Evolutionary conservation across 2,113 vertebrate species (phyloP), one percentile per base, ranked within the genome.

Genomic region (Chloropsis cyanopogon): DNA sequence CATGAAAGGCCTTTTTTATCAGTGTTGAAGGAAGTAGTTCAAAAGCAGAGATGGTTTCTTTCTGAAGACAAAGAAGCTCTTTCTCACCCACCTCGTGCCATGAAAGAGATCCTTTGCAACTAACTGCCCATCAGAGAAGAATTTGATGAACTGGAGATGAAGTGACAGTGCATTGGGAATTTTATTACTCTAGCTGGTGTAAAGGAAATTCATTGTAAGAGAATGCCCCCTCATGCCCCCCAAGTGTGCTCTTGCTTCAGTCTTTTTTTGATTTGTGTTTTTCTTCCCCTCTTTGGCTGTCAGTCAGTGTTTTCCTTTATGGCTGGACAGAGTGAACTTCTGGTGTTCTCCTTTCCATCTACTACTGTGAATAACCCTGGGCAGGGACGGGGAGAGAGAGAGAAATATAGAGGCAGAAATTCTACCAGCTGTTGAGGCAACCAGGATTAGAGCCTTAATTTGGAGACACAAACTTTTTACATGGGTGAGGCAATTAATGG

Each of bases 1-100:
- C 92, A 97, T 97, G 87, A 97, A 96, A 97, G 64, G 41, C 46
- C 91, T 92, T 96, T 93, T 96, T 96, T 88, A 95, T 95, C 84
- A 56, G 49, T 72, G 91, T 90, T 95, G 93, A 95, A 96, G 86
- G 86, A 97, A 95, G 96, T 95, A 84, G 90, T 96, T 97, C 95
- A 95, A 96, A 97, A 94, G 87, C 53, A 84, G 90, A 57, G 76
- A 93, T 86, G 83, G 81, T 80, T 92, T 96, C 93, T 92, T 96
- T 97, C 95, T 82, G 93, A 97, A 97, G 97, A 97, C 96, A 97
- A 95, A 88, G 90, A 63, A 75, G 42, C 28, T 92, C 61, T 96
- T 96, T 91, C 53, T 92, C 69, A 91, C 87, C 85, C 73, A 63
- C 64, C 71, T 81, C 12, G 41, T 26, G 20, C 86, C 80, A 17